Percentiles rank a stretch among this genome's conserved stretches.
Evolutionary conservation across 2,888 invertebrate genomes (phyloP).

Genomic region (Pterostichus madidus): DNA sequence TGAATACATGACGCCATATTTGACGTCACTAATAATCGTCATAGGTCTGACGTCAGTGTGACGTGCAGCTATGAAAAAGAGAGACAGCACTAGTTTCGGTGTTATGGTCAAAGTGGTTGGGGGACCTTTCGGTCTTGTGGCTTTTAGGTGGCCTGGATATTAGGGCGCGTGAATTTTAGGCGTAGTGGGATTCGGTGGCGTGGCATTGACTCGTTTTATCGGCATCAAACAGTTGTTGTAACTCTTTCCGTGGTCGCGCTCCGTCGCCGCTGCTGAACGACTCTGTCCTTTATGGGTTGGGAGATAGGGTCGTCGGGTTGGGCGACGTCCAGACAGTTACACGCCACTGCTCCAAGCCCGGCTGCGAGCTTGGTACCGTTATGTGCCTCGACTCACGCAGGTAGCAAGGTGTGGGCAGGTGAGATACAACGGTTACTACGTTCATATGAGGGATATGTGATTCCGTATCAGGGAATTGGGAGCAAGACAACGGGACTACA

Average conservation of each 20-base stretch:
- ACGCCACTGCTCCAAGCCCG: conserved; percentile 28
- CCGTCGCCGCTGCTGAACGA: not conserved
- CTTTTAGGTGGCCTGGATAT: too few species aligned
- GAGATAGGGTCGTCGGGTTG: not conserved
- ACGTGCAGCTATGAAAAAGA: too few species aligned
- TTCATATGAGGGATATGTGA: conserved; percentile 48
- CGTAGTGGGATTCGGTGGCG: too few species aligned
- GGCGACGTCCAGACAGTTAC: conserved; percentile 58
- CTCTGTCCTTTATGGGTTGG: conserved; percentile 34
- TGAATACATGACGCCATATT: too few species aligned
- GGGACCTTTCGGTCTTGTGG: too few species aligned
- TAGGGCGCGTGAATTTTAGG: too few species aligned
- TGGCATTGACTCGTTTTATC: too few species aligned
- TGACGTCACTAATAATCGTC: too few species aligned
- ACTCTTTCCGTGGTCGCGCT: not conserved
- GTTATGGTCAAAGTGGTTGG: too few species aligned
- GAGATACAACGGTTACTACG: conserved; percentile 52
- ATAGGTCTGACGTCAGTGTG: too few species aligned
- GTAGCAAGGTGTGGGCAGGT: conserved; percentile 66
- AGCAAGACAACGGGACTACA: conserved; percentile 31
- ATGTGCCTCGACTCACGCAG: conserved; percentile 50
- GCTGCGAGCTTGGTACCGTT: conserved; percentile 53
- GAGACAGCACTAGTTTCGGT: too few species aligned
- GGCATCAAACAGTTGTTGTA: not conserved
- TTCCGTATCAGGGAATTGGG: conserved; percentile 51